A percentile compares a stretch with the other conserved stretches of the same genome.
Evolutionary conservation across 2,113 vertebrate genomes (phyloP).

Genomic region (Pseudorasbora parva): DNA sequence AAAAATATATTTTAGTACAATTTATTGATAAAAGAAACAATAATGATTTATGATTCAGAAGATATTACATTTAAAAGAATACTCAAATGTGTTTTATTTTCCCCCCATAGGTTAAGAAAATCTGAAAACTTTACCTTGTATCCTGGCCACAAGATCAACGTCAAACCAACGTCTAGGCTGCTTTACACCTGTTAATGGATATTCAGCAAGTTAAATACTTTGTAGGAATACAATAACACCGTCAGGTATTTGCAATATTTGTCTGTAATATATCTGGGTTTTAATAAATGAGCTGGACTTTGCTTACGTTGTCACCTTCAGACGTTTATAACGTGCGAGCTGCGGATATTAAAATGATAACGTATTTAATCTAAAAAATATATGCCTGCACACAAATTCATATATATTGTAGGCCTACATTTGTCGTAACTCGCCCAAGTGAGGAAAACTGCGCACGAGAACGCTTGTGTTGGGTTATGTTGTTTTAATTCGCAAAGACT

Average conservation of each 20-base stretch:
- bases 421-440: not conserved
- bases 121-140: slow-evolving; percentile 3
- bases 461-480: not conserved
- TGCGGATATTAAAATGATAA: not conserved
- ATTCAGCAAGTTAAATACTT: slow-evolving; percentile 42
- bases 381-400: not conserved
- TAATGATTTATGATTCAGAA: not conserved
- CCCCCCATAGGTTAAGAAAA: not conserved
- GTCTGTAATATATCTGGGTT: slow-evolving; percentile 26
- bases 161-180: not conserved
- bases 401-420: not conserved
- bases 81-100: not conserved
- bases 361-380: not conserved
- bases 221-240: slow-evolving; percentile 28
- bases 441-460: not conserved
- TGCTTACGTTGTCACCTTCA: slow-evolving; percentile 2
- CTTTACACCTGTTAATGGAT: slow-evolving; percentile 16
- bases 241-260: slow-evolving; percentile 55
- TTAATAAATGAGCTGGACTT: slow-evolving; percentile 22
- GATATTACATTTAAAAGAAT: not conserved
- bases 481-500: not conserved
- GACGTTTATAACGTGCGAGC: not conserved
- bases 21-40: not conserved
- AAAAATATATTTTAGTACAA: not conserved
- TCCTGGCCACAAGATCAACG: slow-evolving; percentile 2